Conservation (phyloP, 2,797 vertebrate species). For the Tapirus indicus region DNA sequence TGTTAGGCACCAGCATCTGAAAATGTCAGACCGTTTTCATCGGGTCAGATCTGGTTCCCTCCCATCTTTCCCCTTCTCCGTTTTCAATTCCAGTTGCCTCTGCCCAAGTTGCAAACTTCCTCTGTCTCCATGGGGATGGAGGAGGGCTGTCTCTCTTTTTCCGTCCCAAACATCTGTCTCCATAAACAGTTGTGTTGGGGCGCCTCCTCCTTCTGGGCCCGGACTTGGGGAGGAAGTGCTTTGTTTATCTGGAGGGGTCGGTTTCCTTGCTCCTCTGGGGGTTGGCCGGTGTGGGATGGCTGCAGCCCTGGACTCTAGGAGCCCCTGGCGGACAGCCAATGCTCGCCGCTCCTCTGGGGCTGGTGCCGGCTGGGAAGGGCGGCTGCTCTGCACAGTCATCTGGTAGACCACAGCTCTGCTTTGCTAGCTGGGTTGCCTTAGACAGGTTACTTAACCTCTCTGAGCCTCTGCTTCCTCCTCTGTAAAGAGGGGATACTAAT, state of each 20-base stretch:
- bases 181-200: conserved; percentile 43
- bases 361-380: background rate
- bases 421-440: background rate
- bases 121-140: conserved; percentile 74
- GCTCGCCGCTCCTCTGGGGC: background rate
- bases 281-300: background rate
- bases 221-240: conserved; percentile 73
- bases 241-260: conserved; percentile 79
- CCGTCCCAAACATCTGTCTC: conserved; percentile 68
- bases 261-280: conserved; percentile 65
- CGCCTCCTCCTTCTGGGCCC: conserved; percentile 40
- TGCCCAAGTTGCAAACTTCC: conserved; percentile 84
- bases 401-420: background rate
- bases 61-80: conserved; percentile 66
- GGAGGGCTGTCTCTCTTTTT: conserved; percentile 65
- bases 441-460: background rate
- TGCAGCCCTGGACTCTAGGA: background rate
- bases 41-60: conserved; percentile 50
- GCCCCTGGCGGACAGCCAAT: background rate
- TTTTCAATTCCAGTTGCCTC: conserved; percentile 64
- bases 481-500: too few species aligned
- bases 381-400: background rate
- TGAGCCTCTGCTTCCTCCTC: background rate
- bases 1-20: conserved; percentile 81
- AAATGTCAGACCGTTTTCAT: conserved; percentile 75